phyloP scores from a whole-genome alignment of 2,113 vertebrate genomes.

The Nerophis lumbriciformis region DNA sequence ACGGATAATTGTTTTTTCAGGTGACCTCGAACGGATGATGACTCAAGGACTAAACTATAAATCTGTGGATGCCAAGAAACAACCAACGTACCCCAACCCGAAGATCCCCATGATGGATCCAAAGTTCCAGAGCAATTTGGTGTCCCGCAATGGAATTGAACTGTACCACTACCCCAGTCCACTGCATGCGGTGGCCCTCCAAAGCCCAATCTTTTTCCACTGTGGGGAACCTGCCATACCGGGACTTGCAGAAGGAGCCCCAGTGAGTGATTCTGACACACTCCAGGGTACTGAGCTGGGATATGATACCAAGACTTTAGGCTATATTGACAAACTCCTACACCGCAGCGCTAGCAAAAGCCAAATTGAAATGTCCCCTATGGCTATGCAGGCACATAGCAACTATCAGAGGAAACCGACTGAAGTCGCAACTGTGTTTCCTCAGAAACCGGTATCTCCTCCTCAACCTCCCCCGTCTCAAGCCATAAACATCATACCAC shows the following conservation, averaged over 20 bases:
- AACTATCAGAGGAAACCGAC: conserved; percentile 20
- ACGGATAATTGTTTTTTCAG: conserved; percentile 60
- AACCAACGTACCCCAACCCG: conserved; percentile 40
- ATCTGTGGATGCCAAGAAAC: conserved; percentile 55
- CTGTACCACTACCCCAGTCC: conserved; percentile 91
- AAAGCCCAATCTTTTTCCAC: conserved; percentile 86
- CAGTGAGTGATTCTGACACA: conserved; percentile 16
- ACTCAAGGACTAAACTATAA: conserved; percentile 55
- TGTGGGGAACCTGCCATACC: conserved; percentile 37
- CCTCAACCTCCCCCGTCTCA: conserved; percentile 27
- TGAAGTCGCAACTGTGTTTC: conserved; percentile 29
- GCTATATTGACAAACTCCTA: conserved; percentile 81
- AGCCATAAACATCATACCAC: conserved; percentile 23
- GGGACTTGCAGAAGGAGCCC: conserved; percentile 20
- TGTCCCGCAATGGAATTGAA: conserved; percentile 79
- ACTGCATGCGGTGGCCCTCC: conserved; percentile 88
- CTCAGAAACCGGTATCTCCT: conserved; percentile 37
- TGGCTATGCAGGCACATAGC: conserved; percentile 25
- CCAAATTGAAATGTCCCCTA: conserved; percentile 37
- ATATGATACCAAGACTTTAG: conserved; percentile 58
- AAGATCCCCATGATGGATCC: conserved; percentile 63
- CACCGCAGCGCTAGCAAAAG: conserved; percentile 68
- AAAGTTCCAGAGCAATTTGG: conserved; percentile 81
- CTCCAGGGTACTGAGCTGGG: conserved; percentile 30
- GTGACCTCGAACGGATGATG: conserved; percentile 81